Conservation (phyloP, 2,113 vertebrate species). For the Ammodramus savannarum region DNA sequence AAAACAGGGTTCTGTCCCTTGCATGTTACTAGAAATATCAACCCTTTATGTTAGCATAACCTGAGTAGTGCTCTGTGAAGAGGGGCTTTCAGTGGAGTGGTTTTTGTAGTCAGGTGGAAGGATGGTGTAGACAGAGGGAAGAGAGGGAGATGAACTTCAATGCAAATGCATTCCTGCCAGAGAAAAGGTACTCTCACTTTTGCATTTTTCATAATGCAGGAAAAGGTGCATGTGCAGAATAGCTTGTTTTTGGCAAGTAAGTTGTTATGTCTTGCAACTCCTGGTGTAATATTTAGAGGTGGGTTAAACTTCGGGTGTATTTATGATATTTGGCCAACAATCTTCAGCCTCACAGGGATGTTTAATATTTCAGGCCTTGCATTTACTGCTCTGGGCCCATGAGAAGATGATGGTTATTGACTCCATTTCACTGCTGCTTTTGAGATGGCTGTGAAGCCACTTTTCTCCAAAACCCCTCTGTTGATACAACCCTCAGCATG, state of each 20-base stretch:
- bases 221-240: not conserved
- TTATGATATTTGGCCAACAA: not conserved
- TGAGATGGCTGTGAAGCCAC: not conserved
- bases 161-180: not conserved
- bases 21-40: not conserved
- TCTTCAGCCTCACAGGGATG: not conserved
- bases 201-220: not conserved
- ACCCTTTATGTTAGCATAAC: not conserved
- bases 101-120: not conserved
- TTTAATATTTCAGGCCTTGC: not conserved
- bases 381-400: not conserved
- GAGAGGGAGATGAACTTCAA: not conserved
- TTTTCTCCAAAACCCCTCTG: not conserved
- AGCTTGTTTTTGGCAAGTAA: not conserved
- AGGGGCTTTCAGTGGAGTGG: not conserved
- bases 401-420: not conserved
- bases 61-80: not conserved
- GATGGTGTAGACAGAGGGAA: not conserved
- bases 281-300: not conserved
- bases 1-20: not conserved
- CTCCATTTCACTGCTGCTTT: not conserved
- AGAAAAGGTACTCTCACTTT: not conserved
- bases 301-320: not conserved
- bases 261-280: not conserved
- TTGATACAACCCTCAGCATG: not conserved